Evolutionary conservation across 2,113 vertebrate species (phyloP), one percentile per base, ranked within the genome.

Genomic region (Charadrius vociferus): DNA sequence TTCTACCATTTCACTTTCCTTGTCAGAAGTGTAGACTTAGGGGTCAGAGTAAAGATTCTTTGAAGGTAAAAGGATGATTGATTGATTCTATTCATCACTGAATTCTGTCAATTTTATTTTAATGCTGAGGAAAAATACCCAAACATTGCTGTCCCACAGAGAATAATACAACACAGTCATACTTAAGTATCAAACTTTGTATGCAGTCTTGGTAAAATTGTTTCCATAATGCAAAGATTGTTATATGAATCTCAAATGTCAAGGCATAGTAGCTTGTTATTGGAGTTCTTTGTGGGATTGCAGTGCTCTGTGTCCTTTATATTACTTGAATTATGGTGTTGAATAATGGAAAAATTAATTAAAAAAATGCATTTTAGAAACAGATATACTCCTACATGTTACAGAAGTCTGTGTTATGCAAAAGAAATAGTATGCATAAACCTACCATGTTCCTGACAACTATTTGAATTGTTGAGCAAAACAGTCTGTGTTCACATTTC

Each of bases 381-480:
- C 49, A 82, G 30, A 47, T 5, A 47, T 67, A 37, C 18, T 93
- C 36, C 71, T 90, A 41, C 26, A 30, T 45, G 47, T 83, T 91
- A 20, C 47, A 68, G 43, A 91, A 88, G 34, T 74, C 56, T 79
- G 43, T 72, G 65, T 82, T 92, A 62, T 55, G 86, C 82, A 90
- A 83, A 93, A 93, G 63, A 66, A 95, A 81, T 55, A 73, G 79
- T 22, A 55, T 90, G 88, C 65, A 71, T 88, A 94, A 86, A 94
- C 85, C 59, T 92, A 74, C 72, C 49, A 3, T 55, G n/a, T 83
- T 93, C 86, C 80, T 93, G 96, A 86, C 95, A 83, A 71, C 59
- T 86, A 8, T 88, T 84, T 93, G 95, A 88, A 92, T 96, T 95
- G 88, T 94, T 95, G 95, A 93, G 88, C 72, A 92, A 90, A 96